Conservation (phyloP, 2,888 invertebrate genomes). For the Petrophora chlorosata region DNA sequence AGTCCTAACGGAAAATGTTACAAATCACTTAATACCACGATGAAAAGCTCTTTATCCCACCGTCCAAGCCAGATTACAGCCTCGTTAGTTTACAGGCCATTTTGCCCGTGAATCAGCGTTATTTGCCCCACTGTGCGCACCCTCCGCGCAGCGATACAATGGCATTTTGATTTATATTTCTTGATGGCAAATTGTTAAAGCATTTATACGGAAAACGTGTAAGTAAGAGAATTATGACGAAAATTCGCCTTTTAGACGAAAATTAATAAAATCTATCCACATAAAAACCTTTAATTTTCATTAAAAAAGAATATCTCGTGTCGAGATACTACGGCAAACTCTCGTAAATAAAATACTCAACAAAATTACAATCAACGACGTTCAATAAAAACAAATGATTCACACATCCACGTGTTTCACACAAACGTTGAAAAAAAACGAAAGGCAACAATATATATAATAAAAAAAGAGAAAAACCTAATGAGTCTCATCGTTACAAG, state of each 20-base stretch:
- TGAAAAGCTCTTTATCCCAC: background rate
- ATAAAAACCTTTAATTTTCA: too few species aligned
- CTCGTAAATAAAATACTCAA: background rate
- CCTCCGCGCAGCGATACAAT: background rate
- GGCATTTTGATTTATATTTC: slow-evolving; percentile 4
- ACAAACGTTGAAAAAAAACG: slow-evolving; percentile 36
- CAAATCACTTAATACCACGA: too few species aligned
- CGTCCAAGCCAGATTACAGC: slow-evolving; percentile 19
- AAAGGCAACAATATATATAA: too few species aligned
- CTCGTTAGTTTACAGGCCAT: slow-evolving; percentile 42
- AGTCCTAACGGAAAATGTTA: too few species aligned
- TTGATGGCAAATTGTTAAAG: background rate
- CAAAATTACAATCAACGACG: background rate
- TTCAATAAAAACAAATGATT: slow-evolving; percentile 1
- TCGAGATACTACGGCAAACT: too few species aligned
- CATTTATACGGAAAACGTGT: background rate
- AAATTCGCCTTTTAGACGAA: too few species aligned
- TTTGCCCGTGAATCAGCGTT: slow-evolving; percentile 49
- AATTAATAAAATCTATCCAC: too few species aligned
- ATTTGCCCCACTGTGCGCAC: slow-evolving; percentile 40
- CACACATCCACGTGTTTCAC: slow-evolving; percentile 7
- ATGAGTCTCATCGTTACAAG: slow-evolving; percentile 29
- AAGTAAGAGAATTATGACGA: too few species aligned
- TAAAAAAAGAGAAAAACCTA: slow-evolving; percentile 20
- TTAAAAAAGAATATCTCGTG: too few species aligned